Evolutionary conservation across 2,113 vertebrate species (phyloP).

Genomic region (Corythoichthys haematopterus): DNA sequence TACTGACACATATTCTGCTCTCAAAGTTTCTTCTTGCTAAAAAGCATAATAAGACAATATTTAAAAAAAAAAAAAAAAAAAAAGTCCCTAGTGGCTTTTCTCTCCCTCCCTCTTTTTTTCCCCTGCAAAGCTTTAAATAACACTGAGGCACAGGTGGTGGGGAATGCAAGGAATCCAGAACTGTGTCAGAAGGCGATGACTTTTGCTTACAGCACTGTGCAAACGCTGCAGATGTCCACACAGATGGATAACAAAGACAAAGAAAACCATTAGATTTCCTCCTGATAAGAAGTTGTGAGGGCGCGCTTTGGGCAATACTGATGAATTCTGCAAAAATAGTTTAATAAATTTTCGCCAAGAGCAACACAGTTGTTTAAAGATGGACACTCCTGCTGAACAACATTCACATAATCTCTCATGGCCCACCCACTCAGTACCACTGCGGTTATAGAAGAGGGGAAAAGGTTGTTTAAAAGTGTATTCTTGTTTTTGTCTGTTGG

Average conservation of each 20-base stretch:
- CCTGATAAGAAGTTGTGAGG: slow-evolving; percentile 51
- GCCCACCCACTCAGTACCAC: slow-evolving; percentile 57
- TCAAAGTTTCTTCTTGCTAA: neutral
- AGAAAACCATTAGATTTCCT: slow-evolving; percentile 57
- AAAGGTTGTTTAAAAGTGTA: slow-evolving; percentile 52
- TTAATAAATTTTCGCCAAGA: slow-evolving; percentile 44
- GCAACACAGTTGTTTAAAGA: slow-evolving; percentile 42
- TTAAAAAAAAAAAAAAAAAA: neutral
- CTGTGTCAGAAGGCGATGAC: slow-evolving; percentile 60
- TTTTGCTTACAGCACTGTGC: slow-evolving; percentile 62
- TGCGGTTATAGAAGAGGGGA: slow-evolving; percentile 47
- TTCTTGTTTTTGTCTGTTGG: slow-evolving; percentile 49
- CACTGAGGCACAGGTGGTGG: slow-evolving; percentile 63
- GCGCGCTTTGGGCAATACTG: slow-evolving; percentile 31
- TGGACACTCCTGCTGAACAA: slow-evolving; percentile 44
- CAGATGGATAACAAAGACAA: slow-evolving; percentile 61
- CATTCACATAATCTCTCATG: slow-evolving; percentile 38
- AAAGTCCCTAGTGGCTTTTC: slow-evolving; percentile 58
- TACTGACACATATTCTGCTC: neutral
- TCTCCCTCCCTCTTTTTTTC: slow-evolving; percentile 41
- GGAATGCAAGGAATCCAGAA: slow-evolving; percentile 55
- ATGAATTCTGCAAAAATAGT: slow-evolving; percentile 43
- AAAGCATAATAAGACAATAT: neutral
- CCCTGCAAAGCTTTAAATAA: slow-evolving; percentile 64
- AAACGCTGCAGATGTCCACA: slow-evolving; percentile 60